Evolutionary conservation across 2,888 invertebrate genomes (phyloP).

Genomic region (Polia nebulosa): DNA sequence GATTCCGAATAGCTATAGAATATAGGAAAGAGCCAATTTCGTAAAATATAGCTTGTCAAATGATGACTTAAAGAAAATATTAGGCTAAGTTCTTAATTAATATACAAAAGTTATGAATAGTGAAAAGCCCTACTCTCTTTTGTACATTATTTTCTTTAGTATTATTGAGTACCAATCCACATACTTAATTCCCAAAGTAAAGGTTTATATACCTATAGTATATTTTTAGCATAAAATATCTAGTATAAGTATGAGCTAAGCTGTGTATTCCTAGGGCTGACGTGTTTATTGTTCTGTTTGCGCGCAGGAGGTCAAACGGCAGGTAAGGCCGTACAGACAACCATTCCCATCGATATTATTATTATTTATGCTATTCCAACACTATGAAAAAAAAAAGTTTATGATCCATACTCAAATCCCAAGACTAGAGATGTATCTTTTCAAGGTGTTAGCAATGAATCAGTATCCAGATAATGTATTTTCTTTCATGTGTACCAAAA

Average conservation of each 20-base stretch:
- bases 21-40: not conserved
- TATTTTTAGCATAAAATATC: conserved; percentile 12
- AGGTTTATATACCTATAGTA: not conserved
- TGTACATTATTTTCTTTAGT: not conserved
- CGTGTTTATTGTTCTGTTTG: conserved; percentile 84
- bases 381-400: conserved; percentile 12
- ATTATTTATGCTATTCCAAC: conserved; percentile 48
- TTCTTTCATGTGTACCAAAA: not conserved
- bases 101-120: not conserved
- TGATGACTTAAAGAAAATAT: not conserved
- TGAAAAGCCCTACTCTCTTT: not conserved
- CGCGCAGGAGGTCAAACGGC: conserved; percentile 89
- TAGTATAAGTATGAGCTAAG: conserved; percentile 47
- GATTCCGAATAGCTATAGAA: not conserved
- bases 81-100: not conserved
- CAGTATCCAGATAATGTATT: not conserved
- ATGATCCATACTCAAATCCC: not conserved
- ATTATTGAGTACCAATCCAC: too few relatives aligned
- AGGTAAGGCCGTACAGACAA: conserved; percentile 84
- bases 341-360: conserved; percentile 62
- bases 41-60: not conserved
- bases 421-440: conserved; percentile 56
- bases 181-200: not conserved
- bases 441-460: not conserved
- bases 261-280: conserved; percentile 70